phyloP scores from a whole-genome alignment of 1,140 invertebrate genomes.

The Goniozus legneri region DNA sequence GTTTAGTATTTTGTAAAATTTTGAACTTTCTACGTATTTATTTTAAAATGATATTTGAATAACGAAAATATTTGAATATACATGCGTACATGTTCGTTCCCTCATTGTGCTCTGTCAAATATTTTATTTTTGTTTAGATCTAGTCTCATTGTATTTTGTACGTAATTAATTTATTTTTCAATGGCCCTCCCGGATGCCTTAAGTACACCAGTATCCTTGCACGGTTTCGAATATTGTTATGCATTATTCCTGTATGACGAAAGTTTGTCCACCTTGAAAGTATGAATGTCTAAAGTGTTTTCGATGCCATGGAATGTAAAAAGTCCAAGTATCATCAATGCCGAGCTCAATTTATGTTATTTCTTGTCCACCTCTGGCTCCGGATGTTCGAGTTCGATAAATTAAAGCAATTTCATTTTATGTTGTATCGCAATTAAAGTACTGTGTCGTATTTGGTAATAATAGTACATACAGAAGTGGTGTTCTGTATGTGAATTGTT shows the following conservation, averaged over 20 bases:
- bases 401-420: conserved; percentile 21
- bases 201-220: no score
- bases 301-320: conserved; percentile 6
- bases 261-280: no score
- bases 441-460: conserved; percentile 40
- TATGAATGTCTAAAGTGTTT: conserved; percentile 5
- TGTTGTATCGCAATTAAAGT: conserved; percentile 44
- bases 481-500: conserved; percentile 7
- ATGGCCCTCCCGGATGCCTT: no score
- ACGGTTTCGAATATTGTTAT: no score
- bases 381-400: conserved; percentile 1
- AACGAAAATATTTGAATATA: conserved; percentile 10
- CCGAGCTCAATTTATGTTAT: background rate
- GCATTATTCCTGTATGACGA: no score
- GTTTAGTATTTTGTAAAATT: no score
- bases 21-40: no score
- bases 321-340: background rate
- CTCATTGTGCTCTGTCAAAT: conserved; percentile 14
- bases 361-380: conserved; percentile 23
- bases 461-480: conserved; percentile 1
- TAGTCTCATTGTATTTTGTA: no score
- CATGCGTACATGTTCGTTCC: conserved; percentile 22
- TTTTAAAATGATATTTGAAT: background rate
- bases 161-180: no score
- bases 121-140: conserved; percentile 7